Evolutionary conservation across 2,113 vertebrate genomes (phyloP).

Genomic region (Grallaria varia): DNA sequence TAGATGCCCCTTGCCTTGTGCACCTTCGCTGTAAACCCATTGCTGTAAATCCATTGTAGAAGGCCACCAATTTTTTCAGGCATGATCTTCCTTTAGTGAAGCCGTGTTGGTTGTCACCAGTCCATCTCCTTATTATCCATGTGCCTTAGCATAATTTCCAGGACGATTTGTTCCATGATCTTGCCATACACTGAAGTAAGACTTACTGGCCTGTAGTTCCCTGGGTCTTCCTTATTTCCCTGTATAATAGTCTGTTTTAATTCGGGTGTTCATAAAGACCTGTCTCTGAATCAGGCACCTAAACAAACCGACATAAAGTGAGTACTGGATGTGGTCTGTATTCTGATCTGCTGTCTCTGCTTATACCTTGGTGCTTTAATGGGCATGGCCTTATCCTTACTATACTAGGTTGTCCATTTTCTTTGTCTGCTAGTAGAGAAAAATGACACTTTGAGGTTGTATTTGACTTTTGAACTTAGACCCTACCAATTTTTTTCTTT

Average conservation of each 20-base stretch:
- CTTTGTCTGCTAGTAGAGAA: neutral
- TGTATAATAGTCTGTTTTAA: neutral
- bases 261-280: neutral
- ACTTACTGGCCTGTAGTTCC: neutral
- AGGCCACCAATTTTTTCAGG: neutral
- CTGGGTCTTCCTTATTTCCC: neutral
- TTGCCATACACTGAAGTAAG: neutral
- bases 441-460: neutral
- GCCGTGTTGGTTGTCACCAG: neutral
- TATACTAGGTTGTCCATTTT: neutral
- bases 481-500: neutral
- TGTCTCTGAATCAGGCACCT: neutral
- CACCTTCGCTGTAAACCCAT: neutral
- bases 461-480: neutral
- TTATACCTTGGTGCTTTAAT: neutral
- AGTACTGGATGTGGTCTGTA: neutral
- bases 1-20: neutral
- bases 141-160: neutral
- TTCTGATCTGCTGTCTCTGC: neutral
- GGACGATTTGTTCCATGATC: neutral
- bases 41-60: neutral
- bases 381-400: neutral
- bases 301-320: neutral
- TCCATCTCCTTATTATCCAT: neutral
- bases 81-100: neutral